phyloP scores from a whole-genome alignment of 2,888 invertebrate species.

The Ypsolopha scabrella region DNA sequence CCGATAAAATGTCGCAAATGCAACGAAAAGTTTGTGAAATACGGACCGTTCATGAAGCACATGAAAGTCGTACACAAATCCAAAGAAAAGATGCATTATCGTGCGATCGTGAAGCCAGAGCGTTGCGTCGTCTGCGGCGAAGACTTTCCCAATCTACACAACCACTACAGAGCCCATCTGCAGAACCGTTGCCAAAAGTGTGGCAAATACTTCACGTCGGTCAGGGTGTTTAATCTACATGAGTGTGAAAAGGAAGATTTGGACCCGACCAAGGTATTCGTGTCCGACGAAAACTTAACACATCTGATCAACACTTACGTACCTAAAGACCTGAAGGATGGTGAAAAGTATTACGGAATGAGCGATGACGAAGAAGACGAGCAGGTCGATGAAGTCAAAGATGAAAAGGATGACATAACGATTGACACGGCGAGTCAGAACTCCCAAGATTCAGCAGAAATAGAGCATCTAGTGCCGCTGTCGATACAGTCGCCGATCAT shows the following conservation, averaged over 20 bases:
- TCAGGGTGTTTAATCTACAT: constrained; percentile 39
- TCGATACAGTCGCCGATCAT: constrained; percentile 51
- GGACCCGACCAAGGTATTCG: constrained; percentile 49
- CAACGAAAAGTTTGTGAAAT: constrained; percentile 51
- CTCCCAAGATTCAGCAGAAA: constrained; percentile 23
- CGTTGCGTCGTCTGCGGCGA: constrained; percentile 72
- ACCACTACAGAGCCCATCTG: constrained; percentile 72
- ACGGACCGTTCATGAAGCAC: constrained; percentile 57
- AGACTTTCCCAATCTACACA: constrained; percentile 71
- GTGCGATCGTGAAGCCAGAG: constrained; percentile 55
- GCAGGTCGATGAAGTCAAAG: constrained; percentile 6
- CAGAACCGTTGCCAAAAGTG: constrained; percentile 66
- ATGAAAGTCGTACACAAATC: constrained; percentile 49
- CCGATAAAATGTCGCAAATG: constrained; percentile 58
- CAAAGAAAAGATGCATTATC: constrained; percentile 49
- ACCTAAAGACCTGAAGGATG: constrained; percentile 49
- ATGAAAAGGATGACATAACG: background rate
- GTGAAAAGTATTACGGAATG: constrained; percentile 53
- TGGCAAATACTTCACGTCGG: constrained; percentile 52
- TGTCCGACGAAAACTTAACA: constrained; percentile 36
- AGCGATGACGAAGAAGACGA: constrained; percentile 40
- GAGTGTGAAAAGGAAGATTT: constrained; percentile 43
- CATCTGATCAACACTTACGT: constrained; percentile 43
- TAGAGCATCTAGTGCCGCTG: constrained; percentile 27
- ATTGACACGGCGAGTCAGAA: constrained; percentile 13